A percentile compares a stretch with the other conserved stretches of the same genome.
These are phyloP conservation scores for Didymodactylos carnosus DNA, from an alignment of 2,888 invertebrate species.

Conservation along the genomic window DNA sequence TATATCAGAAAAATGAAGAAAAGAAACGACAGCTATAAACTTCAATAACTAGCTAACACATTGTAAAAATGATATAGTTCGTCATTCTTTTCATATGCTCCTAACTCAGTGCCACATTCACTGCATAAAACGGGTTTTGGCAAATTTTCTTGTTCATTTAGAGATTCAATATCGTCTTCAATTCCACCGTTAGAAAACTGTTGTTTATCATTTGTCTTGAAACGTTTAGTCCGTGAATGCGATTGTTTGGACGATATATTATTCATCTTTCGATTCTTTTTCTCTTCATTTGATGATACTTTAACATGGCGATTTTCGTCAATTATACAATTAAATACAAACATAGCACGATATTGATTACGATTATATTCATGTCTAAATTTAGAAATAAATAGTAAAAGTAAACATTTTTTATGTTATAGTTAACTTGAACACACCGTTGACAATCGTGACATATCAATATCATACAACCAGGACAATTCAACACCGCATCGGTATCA, in stretches of 20 bases:
- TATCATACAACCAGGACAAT: slow-evolving; percentile 44
- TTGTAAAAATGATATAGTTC: slow-evolving; percentile 45
- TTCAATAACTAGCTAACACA: slow-evolving; percentile 37
- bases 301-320: slow-evolving; percentile 19
- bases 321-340: slow-evolving; percentile 41
- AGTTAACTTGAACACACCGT: slow-evolving; percentile 25
- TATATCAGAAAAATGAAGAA: no score
- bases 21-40: no score
- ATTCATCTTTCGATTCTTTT: background rate
- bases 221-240: background rate
- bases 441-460: slow-evolving; percentile 43
- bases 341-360: slow-evolving; percentile 44
- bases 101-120: slow-evolving; percentile 40
- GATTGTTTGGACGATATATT: no score
- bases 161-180: background rate
- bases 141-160: slow-evolving; percentile 29
- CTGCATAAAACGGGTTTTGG: slow-evolving; percentile 39
- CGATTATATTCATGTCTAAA: slow-evolving; percentile 38
- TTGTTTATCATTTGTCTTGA: background rate
- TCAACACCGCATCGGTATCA: slow-evolving; percentile 39
- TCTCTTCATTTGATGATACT: slow-evolving; percentile 13
- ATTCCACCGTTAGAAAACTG: background rate
- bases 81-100: slow-evolving; percentile 38
- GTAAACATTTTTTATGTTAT: background rate
- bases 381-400: slow-evolving; percentile 13